phyloP scores from a whole-genome alignment of 2,888 invertebrate species.

The Diploptera punctata region DNA sequence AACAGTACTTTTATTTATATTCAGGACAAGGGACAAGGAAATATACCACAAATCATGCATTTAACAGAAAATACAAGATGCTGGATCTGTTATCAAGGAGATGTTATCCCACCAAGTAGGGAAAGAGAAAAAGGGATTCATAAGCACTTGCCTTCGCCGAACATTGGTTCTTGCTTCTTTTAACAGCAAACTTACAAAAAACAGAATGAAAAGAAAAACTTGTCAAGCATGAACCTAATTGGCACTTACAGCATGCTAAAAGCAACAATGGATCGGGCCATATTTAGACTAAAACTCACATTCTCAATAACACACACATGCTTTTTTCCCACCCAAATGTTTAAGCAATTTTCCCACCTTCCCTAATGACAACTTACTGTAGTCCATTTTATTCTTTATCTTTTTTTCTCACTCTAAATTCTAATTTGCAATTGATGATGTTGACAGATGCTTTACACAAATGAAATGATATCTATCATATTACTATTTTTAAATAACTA shows the following conservation, averaged over 20 bases:
- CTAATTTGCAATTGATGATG: no score
- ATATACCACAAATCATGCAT: not conserved
- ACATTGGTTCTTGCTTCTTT: constrained; percentile 32
- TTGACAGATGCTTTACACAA: no score
- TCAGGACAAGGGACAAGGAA: not conserved
- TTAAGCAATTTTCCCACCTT: not conserved
- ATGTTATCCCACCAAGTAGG: not conserved
- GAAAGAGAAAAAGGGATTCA: not conserved
- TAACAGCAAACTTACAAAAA: constrained; percentile 4
- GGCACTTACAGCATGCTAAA: not conserved
- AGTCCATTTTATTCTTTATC: no score
- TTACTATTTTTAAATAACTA: no score
- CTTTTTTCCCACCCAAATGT: not conserved
- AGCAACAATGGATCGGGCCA: constrained; percentile 2
- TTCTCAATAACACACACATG: not conserved
- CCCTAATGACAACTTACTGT: not conserved
- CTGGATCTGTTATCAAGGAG: not conserved
- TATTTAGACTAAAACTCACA: not conserved
- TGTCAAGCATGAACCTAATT: not conserved
- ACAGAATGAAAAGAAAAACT: constrained; percentile 3
- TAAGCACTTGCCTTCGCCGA: constrained; percentile 35
- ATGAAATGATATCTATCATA: no score
- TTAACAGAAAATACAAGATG: constrained; percentile 5
- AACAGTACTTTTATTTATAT: not conserved
- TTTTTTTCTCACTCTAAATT: no score